Evolutionary conservation across 2,888 invertebrate species (phyloP), one percentile per base, ranked within the genome.

Genomic region (Papilio protenor): DNA sequence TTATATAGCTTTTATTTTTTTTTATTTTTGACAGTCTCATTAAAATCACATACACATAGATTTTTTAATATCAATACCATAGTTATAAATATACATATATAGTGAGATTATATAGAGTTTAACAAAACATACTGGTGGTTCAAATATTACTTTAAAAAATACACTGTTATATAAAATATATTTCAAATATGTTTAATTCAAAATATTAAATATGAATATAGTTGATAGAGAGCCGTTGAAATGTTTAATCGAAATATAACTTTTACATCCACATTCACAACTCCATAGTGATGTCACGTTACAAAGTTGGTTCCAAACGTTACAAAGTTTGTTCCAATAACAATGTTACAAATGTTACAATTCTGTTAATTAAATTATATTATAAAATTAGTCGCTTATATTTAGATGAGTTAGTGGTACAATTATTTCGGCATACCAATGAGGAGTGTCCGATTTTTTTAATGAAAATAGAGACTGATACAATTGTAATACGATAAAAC

Each of bases 61-160:
- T 81, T 78, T 83, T 81, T 83, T 79, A 82, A 81, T 83, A 82
- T 84, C 77, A 76, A 84, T 85, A 86, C 84, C 85, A 87, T 87
- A 85, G 86, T 83, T 85, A 89, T 88, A 89, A 85, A 87, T 84
- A 86, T 88, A 86, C 85, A 87, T 89, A 87, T 86, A 91, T 93
- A 93, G 92, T 91, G 91, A 92, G 92, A 93, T 87, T 87, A 87
- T 87, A 85, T 87, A 88, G 85, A 91, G 88, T 87, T 81, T 84
- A 82, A 85, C 85, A 88, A 87, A 89, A 88, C 85, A 90, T 92
- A 93, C 92, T 92, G 92, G 92, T 94, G 91, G 90, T 93, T 93
- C 89, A 91, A 88, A 84, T 86, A 86, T 84, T 84, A 82, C 81
- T 85, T 84, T 82, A 82, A 83, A 73, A 45, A 83, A 81, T 87